These are phyloP conservation scores for Chironomus riparius DNA, from an alignment of 2,888 invertebrate genomes.

Conservation along the genomic window DNA sequence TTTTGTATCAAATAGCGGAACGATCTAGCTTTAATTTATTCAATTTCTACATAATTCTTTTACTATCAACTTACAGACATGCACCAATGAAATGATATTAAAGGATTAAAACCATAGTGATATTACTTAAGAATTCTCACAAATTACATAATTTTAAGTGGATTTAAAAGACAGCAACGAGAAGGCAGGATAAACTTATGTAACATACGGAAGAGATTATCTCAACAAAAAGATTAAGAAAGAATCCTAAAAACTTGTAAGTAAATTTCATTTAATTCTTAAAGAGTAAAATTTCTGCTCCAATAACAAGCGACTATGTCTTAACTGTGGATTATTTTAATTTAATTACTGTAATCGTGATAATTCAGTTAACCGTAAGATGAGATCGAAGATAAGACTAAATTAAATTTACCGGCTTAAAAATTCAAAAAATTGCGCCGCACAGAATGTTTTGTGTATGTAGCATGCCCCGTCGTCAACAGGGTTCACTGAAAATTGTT, in stretches of 20 bases:
- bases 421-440: neutral
- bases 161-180: neutral
- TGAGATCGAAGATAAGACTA: neutral
- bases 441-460: neutral
- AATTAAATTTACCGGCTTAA: neutral
- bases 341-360: neutral
- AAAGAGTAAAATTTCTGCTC: neutral
- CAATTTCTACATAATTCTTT: neutral
- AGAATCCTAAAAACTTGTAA: neutral
- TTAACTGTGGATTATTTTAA: too few species aligned
- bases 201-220: neutral
- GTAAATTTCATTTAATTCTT: neutral
- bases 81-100: neutral
- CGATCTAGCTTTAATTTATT: neutral
- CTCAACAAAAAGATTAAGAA: neutral
- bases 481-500: too few species aligned
- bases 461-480: neutral
- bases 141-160: neutral
- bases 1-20: neutral
- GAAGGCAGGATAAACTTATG: neutral
- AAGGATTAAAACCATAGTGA: neutral
- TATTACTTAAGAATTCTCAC: neutral
- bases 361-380: neutral
- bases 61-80: neutral
- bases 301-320: neutral